Evolutionary conservation across 2,888 invertebrate species (phyloP).

Genomic region (Stramonita haemastoma): DNA sequence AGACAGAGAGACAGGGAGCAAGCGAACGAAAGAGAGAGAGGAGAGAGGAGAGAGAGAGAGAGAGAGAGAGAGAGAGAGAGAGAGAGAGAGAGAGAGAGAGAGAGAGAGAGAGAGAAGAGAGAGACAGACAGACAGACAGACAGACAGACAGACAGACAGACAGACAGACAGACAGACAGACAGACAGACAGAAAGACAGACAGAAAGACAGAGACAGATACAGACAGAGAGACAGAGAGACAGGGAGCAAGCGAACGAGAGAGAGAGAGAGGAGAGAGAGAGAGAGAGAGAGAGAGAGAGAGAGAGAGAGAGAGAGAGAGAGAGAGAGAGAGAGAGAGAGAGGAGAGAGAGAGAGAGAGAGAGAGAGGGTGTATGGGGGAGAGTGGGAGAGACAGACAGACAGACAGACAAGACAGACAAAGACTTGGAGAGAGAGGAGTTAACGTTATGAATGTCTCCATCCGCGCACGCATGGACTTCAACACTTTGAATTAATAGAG

Average conservation of each 20-base stretch:
- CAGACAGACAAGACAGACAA: not conserved
- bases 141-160: too few relatives aligned
- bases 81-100: not conserved
- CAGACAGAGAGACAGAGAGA: not conserved
- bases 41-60: too few relatives aligned
- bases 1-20: too few relatives aligned
- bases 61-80: not conserved
- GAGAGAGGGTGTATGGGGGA: too few relatives aligned
- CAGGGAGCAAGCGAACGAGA: not conserved
- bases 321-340: slow-evolving; percentile 1
- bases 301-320: slow-evolving; percentile 1
- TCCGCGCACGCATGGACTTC: too few relatives aligned
- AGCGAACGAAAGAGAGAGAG: too few relatives aligned
- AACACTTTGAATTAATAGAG: too few relatives aligned
- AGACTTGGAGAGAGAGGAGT: not conserved
- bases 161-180: too few relatives aligned
- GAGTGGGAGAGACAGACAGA: not conserved
- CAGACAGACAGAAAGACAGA: too few relatives aligned
- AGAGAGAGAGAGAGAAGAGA: not conserved
- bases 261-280: not conserved
- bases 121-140: not conserved
- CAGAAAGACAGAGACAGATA: too few relatives aligned
- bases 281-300: slow-evolving; percentile 5
- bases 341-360: too few relatives aligned
- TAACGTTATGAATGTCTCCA: too few relatives aligned